These are phyloP conservation scores for Ectropis crepuscularia DNA, from an alignment of 2,888 invertebrate genomes.

Conservation along the genomic window DNA sequence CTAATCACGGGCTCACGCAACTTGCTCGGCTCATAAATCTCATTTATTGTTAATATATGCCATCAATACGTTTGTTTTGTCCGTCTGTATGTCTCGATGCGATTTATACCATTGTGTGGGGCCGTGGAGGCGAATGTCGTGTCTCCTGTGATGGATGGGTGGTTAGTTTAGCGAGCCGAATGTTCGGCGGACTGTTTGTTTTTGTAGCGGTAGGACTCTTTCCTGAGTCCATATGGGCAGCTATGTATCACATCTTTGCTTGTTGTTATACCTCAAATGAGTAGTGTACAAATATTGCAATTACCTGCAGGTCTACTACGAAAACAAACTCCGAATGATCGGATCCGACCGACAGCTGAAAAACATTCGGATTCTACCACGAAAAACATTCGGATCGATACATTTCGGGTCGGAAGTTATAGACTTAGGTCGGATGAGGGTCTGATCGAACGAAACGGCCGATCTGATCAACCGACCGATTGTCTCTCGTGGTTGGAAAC, in stretches of 20 bases:
- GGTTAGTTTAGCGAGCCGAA: conserved; percentile 4
- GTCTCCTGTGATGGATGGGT: conserved; percentile 12
- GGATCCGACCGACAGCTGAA: too few species aligned
- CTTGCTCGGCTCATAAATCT: conserved; percentile 54
- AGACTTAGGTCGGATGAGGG: too few species aligned
- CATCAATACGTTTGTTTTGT: conserved; percentile 59
- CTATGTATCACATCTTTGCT: background rate
- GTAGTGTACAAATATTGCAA: background rate
- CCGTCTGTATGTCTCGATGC: conserved; percentile 49
- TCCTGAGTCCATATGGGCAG: too few species aligned
- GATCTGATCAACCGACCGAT: too few species aligned
- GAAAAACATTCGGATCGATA: too few species aligned
- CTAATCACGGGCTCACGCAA: conserved; percentile 44
- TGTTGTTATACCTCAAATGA: background rate
- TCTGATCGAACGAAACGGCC: too few species aligned
- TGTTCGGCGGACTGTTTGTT: background rate
- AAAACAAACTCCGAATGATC: too few species aligned
- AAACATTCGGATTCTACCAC: too few species aligned
- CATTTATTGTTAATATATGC: conserved; percentile 69
- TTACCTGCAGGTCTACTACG: too few species aligned
- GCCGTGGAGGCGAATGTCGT: conserved; percentile 30
- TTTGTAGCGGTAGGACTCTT: background rate
- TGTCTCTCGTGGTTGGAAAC: too few species aligned
- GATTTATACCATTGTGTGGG: conserved; percentile 51
- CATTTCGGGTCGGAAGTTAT: too few species aligned